Base-by-base conservation (phyloP, 35 echinoderm and acorn worm species). In the Heliocidaris erythrogramma region DNA sequence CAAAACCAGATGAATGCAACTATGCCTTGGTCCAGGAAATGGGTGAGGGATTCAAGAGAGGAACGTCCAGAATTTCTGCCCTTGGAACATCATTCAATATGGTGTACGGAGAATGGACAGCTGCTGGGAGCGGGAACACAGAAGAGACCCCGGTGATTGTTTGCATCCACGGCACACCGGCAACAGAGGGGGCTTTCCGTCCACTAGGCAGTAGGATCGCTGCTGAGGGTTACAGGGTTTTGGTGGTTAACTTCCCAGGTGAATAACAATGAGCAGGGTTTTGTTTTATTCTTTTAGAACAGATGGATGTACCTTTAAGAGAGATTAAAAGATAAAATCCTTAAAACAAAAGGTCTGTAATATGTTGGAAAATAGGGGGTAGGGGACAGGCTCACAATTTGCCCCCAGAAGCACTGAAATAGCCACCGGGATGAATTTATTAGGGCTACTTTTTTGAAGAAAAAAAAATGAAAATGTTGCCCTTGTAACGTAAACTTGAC, bases 211-310 rank as follows among this genome's bases (percentile, higher is more conserved):
- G 91, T 17, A 13, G 16, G 5, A 56, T 92, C 2, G 91, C 91
- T n/a, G 47, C 91, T 30, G 48, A 59, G 48, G 91, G 91, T 5
- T 92, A 48, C 30, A 32, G 91, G 27, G 91, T 92, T 3, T n/a
- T 92, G 21, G 49, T n/a, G 2, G 91, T 92, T 49, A 92, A 92
- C 50, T 92, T 92, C n/a, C 91, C 91, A 92, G 91, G 91, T 92
- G 10, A 17, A 30, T 14, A 8, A 0, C 30, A 78, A 78, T 24
- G 7, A 78, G 27, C 65, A 78, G 7, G 4, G 7, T 78, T n/a
- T 24, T 0, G 35, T 42, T 42, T 24, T 24, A n/a, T 27, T 78
- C 17, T 78, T 7, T 7, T 27, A n/a, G 24, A 24, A 21, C 16
- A 42, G 35, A 27, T 24, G 60, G 16, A 27, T 27, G 2, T 69